Evolutionary conservation across 2,113 vertebrate genomes (phyloP).

Genomic region (Lophochroa leadbeateri): DNA sequence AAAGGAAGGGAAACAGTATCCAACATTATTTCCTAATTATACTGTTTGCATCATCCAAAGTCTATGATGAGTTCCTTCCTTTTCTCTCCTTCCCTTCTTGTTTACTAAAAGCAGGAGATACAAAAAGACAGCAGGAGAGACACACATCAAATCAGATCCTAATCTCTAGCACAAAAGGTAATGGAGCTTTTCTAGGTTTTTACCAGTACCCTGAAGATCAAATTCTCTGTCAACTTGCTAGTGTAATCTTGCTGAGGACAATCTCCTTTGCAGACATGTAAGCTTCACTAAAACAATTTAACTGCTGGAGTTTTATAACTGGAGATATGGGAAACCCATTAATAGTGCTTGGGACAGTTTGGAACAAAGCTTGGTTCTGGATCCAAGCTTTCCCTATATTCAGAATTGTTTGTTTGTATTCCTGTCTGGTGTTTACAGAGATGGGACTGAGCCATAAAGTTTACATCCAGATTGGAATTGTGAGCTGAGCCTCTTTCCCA

Average conservation of each 20-base stretch:
- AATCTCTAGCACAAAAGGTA: slow-evolving; percentile 28
- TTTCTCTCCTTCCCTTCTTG: slow-evolving; percentile 50
- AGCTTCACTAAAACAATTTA: background rate
- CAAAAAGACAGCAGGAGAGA: slow-evolving; percentile 25
- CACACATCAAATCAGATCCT: background rate
- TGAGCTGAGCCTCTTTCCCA: background rate
- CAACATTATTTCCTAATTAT: slow-evolving; percentile 68
- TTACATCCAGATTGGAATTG: background rate
- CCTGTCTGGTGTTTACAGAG: background rate
- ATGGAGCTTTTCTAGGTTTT: slow-evolving; percentile 16
- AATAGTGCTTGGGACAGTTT: background rate
- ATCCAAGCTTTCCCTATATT: background rate
- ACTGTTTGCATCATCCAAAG: slow-evolving; percentile 55
- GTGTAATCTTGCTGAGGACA: background rate
- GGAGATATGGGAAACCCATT: background rate
- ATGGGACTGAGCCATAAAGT: background rate
- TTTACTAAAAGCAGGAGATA: slow-evolving; percentile 45
- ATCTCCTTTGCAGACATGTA: background rate
- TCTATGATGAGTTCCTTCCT: slow-evolving; percentile 56
- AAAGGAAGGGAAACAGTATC: slow-evolving; percentile 56
- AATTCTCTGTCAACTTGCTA: background rate
- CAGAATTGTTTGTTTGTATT: background rate
- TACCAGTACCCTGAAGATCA: background rate
- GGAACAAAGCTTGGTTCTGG: background rate
- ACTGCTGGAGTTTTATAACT: background rate